Evolutionary conservation across 1,140 invertebrate genomes (phyloP).

Genomic region (Ceratosolen fusciceps): DNA sequence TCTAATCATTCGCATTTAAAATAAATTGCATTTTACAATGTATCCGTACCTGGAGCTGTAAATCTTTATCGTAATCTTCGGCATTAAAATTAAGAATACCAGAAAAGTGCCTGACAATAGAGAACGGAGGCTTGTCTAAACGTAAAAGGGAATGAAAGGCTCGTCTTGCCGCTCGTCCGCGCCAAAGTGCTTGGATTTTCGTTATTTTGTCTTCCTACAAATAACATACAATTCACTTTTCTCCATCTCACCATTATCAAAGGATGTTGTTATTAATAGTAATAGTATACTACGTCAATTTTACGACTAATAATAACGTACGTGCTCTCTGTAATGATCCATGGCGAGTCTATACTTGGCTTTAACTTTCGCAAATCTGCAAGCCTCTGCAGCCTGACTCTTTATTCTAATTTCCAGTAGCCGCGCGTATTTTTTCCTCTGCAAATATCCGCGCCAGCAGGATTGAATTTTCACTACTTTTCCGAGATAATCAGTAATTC

Average conservation of each 20-base stretch:
- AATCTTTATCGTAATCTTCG: slow-evolving; percentile 80
- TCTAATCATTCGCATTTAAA: too few species aligned
- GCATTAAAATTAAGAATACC: slow-evolving; percentile 81
- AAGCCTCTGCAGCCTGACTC: slow-evolving; percentile 44
- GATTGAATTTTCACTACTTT: slow-evolving; percentile 77
- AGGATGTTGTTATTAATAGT: too few species aligned
- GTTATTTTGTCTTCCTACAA: slow-evolving; percentile 75
- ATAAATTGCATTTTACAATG: neutral
- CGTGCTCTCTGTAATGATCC: slow-evolving; percentile 71
- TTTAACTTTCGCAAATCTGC: slow-evolving; percentile 64
- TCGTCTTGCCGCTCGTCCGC: slow-evolving; percentile 73
- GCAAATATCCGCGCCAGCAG: slow-evolving; percentile 76
- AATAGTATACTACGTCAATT: neutral
- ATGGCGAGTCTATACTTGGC: slow-evolving; percentile 58
- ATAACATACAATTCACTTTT: neutral
- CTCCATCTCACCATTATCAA: neutral
- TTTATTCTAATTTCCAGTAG: slow-evolving; percentile 64
- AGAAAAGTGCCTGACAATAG: slow-evolving; percentile 82
- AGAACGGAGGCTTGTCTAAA: slow-evolving; percentile 78
- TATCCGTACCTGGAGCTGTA: slow-evolving; percentile 74
- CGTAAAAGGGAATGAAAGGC: slow-evolving; percentile 76
- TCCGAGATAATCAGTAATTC: slow-evolving; percentile 70
- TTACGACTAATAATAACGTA: slow-evolving; percentile 53
- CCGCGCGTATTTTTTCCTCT: slow-evolving; percentile 71
- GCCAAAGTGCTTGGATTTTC: slow-evolving; percentile 79